Base-by-base conservation (phyloP, 2,797 vertebrate species). In the Coreius guichenoti region DNA sequence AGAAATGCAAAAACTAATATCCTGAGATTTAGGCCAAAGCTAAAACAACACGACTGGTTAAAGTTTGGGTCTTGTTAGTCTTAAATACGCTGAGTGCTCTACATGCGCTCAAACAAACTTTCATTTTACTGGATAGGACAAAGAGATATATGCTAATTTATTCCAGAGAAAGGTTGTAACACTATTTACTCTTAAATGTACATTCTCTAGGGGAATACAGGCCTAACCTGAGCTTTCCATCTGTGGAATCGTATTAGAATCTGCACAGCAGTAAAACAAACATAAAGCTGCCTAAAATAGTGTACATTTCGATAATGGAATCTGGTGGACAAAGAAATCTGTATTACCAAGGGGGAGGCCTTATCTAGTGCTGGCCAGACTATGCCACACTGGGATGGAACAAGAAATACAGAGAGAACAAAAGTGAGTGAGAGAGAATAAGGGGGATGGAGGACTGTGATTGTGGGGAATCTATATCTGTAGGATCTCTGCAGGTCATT, bases 401-500 rank as follows among this genome's bases (percentile, higher is more conserved):
- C 58, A 73, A 63, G 56, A 90, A 90, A 86, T 91, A 43, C 75
- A 70, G 65, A 72, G 14, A 47, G 49, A 83, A 51, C 63, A 54
- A 70, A 23, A 84, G 73, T 29, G 63, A 43, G n/a, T 6, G 51
- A 56, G 65, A 33, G 19, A 51, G 29, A 36, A 65, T 36, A 51
- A 77, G 82, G 54, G 49, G 89, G 90, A 83, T 90, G 58, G 77
- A 54, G 75, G 51, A 51, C 56, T 85, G 86, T 74, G 89, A 91
- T 91, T 90, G 89, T 89, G 87, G 91, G 92, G 91, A 94, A 90
- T 92, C 90, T 39, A 76, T 94, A 95, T 95, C 94, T n/a, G 80
- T 73, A 81, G 81, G 88, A 95, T 95, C 93, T 94, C 93, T 94
- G 84, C 92, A 92, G 94, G 94, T 94, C 94, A 93, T 95, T 95